Evolutionary conservation across 2,797 vertebrate genomes (phyloP), one percentile per base, ranked within the genome.

Genomic region (Acanthornis magna): DNA sequence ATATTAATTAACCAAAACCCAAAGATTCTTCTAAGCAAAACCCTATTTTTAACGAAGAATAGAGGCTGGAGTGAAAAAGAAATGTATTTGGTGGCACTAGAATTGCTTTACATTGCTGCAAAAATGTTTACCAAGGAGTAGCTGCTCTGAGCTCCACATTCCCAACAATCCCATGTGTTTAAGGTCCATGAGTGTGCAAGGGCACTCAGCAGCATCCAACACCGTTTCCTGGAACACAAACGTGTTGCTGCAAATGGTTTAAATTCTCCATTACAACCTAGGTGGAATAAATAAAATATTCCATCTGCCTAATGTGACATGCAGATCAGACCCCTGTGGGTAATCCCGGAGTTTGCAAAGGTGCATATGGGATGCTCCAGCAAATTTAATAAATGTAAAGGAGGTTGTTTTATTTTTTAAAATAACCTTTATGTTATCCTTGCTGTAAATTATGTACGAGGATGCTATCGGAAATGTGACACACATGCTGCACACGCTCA

Each of bases 261-360:
- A 95, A 95, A 95, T 94, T 86, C 91, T 84, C 93, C 70, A 26
- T 95, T 95, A 89, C 88, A 93, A 6, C 74, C 88, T 45, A 70
- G 78, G 90, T 88, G 57, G 94, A 93, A 93, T 95, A 93, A 85
- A 93, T 96, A 94, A 96, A 94, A 79, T 87, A 94, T 96, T 94
- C 91, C 85, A 90, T 94, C 82, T 95, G 93, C 76, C 91, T 87
- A 94, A 85, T 82, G 96, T 95, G 91, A 88, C 94, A 86, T 45
- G 94, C 86, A 78, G 91, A 96, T 96, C 91, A 96, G 92, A 93
- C 84, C 95, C 97, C 87, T 72, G 94, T 95, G 92, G 95, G 89
- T 74, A 94, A 94, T 63, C 84, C 57, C 10, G 77, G 77, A 82
- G 89, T 94, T 93, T 72, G 84, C 83, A 82, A 86, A 95, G 91